A percentile compares a stretch with the other conserved stretches of the same genome.
phyloP scores from a whole-genome alignment of 2,797 vertebrate species.

The Neosalanx taihuensis region DNA sequence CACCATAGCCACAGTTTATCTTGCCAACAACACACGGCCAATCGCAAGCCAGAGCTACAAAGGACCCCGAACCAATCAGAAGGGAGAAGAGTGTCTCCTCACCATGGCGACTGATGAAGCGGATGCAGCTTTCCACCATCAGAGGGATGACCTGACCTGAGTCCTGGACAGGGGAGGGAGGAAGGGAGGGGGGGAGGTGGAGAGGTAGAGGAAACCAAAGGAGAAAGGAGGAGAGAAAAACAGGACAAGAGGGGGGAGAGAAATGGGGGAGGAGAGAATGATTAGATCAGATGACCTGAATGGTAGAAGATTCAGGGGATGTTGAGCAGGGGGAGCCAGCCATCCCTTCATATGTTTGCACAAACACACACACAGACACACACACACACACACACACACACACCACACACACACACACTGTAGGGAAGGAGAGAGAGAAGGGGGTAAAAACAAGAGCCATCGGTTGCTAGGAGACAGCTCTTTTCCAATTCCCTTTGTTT shows the following conservation, averaged over 20 bases:
- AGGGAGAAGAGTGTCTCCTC: conserved; percentile 46
- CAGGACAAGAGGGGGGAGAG: neutral
- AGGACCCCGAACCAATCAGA: conserved; percentile 49
- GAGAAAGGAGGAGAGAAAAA: neutral
- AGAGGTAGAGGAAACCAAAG: neutral
- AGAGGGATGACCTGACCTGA: conserved; percentile 89
- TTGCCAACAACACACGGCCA: conserved; percentile 35
- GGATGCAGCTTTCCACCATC: conserved; percentile 97
- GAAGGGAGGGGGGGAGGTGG: conserved; percentile 12
- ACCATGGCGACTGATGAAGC: conserved; percentile 98
- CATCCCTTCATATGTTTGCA: neutral
- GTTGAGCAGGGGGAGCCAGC: too few species aligned
- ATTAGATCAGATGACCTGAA: too few species aligned
- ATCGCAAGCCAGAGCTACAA: conserved; percentile 31
- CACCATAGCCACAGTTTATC: neutral
- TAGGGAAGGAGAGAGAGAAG: conserved; percentile 29
- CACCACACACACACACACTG: conserved; percentile 41
- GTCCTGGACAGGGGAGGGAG: conserved; percentile 70
- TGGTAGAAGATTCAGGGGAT: too few species aligned
- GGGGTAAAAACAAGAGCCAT: conserved; percentile 49
- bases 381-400: conserved; percentile 16
- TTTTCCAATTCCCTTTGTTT: conserved; percentile 67
- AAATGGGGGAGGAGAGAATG: neutral
- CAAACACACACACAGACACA: conserved; percentile 1
- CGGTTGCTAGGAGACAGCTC: conserved; percentile 77